phyloP scores from a whole-genome alignment of 2,888 invertebrate genomes.

The Gortyna flavago region DNA sequence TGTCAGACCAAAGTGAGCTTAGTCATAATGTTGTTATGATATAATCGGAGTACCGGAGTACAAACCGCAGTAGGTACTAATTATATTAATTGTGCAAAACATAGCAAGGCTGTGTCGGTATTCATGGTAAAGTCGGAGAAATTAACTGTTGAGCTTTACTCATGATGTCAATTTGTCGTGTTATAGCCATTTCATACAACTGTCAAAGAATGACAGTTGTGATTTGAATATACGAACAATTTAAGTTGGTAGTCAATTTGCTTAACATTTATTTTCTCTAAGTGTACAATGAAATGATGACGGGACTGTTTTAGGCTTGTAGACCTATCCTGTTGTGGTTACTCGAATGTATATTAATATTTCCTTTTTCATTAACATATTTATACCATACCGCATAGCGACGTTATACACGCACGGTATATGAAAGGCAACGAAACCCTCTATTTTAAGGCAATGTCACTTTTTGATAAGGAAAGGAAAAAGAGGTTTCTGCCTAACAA shows the following conservation, averaged over 20 bases:
- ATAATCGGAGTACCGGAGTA: conserved; percentile 22
- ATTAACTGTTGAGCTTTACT: background rate
- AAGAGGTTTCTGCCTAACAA: background rate
- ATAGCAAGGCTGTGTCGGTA: conserved; percentile 32
- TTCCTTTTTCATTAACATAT: background rate
- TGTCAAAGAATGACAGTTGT: background rate
- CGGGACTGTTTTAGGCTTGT: background rate
- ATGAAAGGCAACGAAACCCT: background rate
- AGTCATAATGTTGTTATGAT: conserved; percentile 49
- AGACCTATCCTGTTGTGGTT: conserved; percentile 9
- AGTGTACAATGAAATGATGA: background rate
- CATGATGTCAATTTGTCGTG: background rate
- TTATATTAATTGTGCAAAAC: conserved; percentile 51
- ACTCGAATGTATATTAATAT: background rate
- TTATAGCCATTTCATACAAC: background rate
- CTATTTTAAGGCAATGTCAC: background rate
- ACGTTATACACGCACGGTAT: too few species aligned
- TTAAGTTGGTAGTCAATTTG: background rate
- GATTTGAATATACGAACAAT: background rate
- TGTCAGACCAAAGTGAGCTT: conserved; percentile 23
- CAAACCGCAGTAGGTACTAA: conserved; percentile 55
- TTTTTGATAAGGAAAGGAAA: too few species aligned
- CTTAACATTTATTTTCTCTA: background rate
- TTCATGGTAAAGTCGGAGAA: background rate
- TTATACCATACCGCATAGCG: background rate